Evolutionary conservation across 2,888 invertebrate genomes (phyloP), one percentile per base, ranked within the genome.

Genomic region (Scelioninae gen. 1): DNA sequence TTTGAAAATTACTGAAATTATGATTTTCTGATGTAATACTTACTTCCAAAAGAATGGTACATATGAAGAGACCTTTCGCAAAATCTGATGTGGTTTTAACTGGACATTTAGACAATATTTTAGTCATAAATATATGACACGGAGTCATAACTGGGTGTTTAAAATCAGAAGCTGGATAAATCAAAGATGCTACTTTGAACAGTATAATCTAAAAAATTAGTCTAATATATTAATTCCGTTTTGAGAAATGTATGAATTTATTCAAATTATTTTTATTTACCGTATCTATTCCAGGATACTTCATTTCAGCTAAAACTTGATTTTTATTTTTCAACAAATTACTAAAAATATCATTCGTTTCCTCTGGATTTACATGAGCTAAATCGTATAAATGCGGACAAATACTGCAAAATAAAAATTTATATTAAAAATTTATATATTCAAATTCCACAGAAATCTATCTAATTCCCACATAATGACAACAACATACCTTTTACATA

Each of bases 81-180:
- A 98, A 93, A 78, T 97, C 96, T 84, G 93, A 93, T 0, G 94
- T 93, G 9, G 93, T 94, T 86, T 93, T 94, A 16, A 96, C 94
- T 85, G 93, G 94, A 66, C 95, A 94, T 86, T 93, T 93, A 2
- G 94, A 93, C 86, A 97, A 92, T 88, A 98, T 96, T 91, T 97
- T 96, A 45, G 96, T 95, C 93, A 98, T 96, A 87, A 98, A 97
- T 83, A 97, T 93, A 86, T 96, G 88, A 29, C 94, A 93, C 10
- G 90, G 89, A 34, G 89, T 89, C n/a, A 96, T 96, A 4, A 98
- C 95, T 0, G 96, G 95, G 94, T 99, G 98, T 47, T 95, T 94
- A 90, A 96, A 97, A 93, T 99, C 98, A 0, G 98, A 98, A 0
- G 98, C 88, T 66, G 98, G 96, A 92, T 96, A 99, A 68, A 98